phyloP scores from a whole-genome alignment of 2,113 vertebrate species.

The Macrotus californicus region DNA sequence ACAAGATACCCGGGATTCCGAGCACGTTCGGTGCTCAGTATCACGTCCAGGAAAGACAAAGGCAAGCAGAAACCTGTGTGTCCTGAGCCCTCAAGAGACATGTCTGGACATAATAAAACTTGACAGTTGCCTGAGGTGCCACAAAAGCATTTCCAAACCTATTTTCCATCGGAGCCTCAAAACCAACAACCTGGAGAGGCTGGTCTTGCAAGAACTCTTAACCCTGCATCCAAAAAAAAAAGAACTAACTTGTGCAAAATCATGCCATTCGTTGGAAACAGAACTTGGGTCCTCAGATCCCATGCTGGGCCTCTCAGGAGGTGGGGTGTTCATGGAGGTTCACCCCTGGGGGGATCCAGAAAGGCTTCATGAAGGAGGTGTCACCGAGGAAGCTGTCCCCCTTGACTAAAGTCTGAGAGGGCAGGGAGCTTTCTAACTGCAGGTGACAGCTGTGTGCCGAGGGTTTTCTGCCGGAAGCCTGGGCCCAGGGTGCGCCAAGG shows the following conservation, averaged over 20 bases:
- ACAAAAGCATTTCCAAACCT: background rate
- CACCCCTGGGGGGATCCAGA: background rate
- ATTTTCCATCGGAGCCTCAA: background rate
- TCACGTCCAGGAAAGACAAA: background rate
- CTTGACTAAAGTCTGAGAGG: background rate
- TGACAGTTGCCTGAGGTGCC: fast-evolving
- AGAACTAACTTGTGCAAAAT: background rate
- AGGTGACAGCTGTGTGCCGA: background rate
- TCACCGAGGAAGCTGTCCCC: background rate
- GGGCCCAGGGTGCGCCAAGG: background rate
- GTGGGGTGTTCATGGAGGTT: background rate
- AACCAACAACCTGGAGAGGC: background rate
- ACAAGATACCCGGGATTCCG: background rate
- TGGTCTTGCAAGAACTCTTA: background rate
- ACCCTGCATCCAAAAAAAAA: background rate
- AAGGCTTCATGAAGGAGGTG: background rate
- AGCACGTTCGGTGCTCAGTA: background rate
- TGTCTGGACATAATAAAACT: background rate
- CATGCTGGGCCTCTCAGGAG: background rate
- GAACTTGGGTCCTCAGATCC: background rate
- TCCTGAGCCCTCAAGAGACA: background rate
- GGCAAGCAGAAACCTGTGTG: background rate
- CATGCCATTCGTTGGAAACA: background rate
- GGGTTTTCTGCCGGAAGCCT: background rate
- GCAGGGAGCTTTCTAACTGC: background rate